A percentile compares a stretch with the other conserved stretches of the same genome.
Evolutionary conservation across 2,888 invertebrate genomes (phyloP).

Genomic region (Andrena trimmerana): DNA sequence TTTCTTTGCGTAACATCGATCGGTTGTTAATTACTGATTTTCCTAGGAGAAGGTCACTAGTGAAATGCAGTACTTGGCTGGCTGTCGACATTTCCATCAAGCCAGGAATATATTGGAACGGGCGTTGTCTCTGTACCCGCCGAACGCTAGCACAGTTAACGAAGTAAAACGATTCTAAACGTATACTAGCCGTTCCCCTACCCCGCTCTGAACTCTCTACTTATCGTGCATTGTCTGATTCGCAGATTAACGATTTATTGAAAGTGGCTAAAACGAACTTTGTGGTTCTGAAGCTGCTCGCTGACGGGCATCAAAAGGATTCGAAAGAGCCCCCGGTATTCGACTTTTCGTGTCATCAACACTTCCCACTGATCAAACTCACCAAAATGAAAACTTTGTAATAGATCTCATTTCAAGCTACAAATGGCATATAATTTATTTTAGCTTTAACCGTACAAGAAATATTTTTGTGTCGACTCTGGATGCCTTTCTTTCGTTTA

Average conservation of each 20-base stretch:
- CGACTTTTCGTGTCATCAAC: slow-evolving; percentile 95
- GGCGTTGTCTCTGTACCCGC: slow-evolving; percentile 92
- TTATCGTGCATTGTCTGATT: slow-evolving; percentile 64
- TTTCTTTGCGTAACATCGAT: no score
- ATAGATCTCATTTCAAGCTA: slow-evolving; percentile 52
- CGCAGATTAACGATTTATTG: slow-evolving; percentile 91
- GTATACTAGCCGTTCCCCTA: background rate
- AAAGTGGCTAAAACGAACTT: slow-evolving; percentile 98
- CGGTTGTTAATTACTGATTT: slow-evolving; percentile 19
- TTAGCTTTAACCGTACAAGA: slow-evolving; percentile 50
- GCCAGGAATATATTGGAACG: slow-evolving; percentile 94
- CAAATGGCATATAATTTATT: slow-evolving; percentile 71
- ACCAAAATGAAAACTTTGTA: slow-evolving; percentile 73
- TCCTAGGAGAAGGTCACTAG: slow-evolving; percentile 80
- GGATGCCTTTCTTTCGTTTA: slow-evolving; percentile 32
- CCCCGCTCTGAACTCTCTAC: background rate
- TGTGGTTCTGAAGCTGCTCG: slow-evolving; percentile 96
- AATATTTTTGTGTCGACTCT: slow-evolving; percentile 48
- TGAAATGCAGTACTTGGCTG: slow-evolving; percentile 89
- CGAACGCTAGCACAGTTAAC: slow-evolving; percentile 80
- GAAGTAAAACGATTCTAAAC: slow-evolving; percentile 74
- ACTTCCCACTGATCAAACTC: slow-evolving; percentile 96
- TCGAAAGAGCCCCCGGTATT: slow-evolving; percentile 94
- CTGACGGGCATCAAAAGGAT: slow-evolving; percentile 96
- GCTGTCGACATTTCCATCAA: slow-evolving; percentile 97